Evolutionary conservation across 2,888 invertebrate species (phyloP).

Genomic region (Anorthoa munda): DNA sequence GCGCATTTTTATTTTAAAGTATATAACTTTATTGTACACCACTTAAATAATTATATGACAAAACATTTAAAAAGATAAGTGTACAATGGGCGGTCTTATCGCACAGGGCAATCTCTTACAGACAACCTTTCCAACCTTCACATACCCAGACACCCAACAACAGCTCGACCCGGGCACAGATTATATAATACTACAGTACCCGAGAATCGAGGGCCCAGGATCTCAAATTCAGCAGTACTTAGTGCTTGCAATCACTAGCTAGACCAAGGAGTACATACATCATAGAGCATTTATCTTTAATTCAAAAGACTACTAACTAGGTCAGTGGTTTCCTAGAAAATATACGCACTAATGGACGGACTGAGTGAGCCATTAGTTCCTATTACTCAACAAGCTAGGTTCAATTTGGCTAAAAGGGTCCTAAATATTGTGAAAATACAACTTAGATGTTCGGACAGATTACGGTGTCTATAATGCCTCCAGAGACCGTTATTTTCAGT

Average conservation of each 20-base stretch:
- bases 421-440: neutral
- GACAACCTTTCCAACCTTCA: no score
- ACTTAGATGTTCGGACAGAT: neutral
- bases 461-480: constrained; percentile 6
- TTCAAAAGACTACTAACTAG: neutral
- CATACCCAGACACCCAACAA: no score
- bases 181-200: no score
- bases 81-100: no score
- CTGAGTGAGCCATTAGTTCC: constrained; percentile 4
- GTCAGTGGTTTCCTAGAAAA: constrained; percentile 1
- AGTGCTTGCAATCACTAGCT: neutral
- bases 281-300: neutral
- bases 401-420: constrained; percentile 19
- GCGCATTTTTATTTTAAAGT: no score
- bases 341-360: neutral
- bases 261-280: neutral
- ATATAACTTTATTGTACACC: no score
- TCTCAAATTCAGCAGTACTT: neutral
- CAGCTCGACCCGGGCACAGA: no score
- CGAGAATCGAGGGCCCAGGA: neutral
- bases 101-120: no score
- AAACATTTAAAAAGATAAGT: no score
- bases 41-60: no score
- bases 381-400: neutral
- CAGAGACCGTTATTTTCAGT: constrained; percentile 2